Evolutionary conservation across 2,797 vertebrate species (phyloP), one percentile per base, ranked within the genome.

Genomic region (Taenioides sp.): DNA sequence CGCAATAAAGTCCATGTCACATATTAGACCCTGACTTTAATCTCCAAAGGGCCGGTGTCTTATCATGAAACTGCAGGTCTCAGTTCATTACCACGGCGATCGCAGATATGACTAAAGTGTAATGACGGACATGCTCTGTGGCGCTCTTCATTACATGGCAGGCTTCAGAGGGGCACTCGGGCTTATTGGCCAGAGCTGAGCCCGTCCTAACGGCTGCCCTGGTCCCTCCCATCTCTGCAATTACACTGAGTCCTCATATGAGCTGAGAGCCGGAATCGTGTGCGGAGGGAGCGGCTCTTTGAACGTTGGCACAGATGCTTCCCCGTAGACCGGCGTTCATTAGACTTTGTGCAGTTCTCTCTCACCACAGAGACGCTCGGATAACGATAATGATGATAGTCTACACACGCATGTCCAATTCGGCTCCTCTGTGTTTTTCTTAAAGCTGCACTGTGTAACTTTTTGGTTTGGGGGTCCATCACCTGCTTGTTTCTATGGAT

Each of bases 121-220:
- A 92, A 91, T 91, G 91, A 91, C 91, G 89, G 89, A 92, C 86
- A 91, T 93, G 91, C 92, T 93, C 86, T 62, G 80, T 88, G 89
- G 91, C 88, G 86, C 86, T 88, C 91, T 90, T 93, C 92, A 94
- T 93, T 93, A 94, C 92, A 90, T 91, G 87, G 79, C 89, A 91
- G 88, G 90, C 87, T 92, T 91, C 89, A 86, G 85, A 85, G 88
- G 92, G 91, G 89, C 89, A 91, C 88, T 93, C 93, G 92, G 90
- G 88, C 87, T 93, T 93, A 92, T 93, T 93, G 92, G 92, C 86
- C 88, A 85, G 92, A 88, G 90, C 91, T 89, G 87, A 63, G 86
- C 87, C 85, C 72, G 89, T 90, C 91, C 89, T 90, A 91, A 91
- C 87, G 91, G 91, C 90, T 85, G 89, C 84, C 73, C 85, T 72